phyloP scores from a whole-genome alignment of 1,140 invertebrate species.

The Musca domestica region DNA sequence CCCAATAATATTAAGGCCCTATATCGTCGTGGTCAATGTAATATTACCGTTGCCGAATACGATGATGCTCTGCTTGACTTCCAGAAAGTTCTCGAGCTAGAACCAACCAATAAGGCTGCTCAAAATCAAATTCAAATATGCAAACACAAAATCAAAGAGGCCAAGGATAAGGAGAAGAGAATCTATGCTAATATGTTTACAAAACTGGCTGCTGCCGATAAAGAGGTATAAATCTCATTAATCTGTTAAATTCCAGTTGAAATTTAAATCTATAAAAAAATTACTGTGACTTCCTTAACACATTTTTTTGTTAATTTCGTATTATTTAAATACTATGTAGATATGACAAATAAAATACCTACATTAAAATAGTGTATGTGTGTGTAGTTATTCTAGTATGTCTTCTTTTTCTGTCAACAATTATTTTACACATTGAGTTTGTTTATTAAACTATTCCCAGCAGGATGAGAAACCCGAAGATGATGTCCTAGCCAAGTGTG shows the following conservation, averaged over 20 bases:
- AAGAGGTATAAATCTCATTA: conserved; percentile 64
- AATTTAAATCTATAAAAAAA: no score
- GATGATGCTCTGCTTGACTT: conserved; percentile 80
- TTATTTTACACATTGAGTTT: neutral
- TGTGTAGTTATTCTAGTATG: no score
- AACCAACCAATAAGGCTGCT: conserved; percentile 72
- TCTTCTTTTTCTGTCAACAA: no score
- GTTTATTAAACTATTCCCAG: neutral
- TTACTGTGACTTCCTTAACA: no score
- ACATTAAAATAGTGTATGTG: neutral
- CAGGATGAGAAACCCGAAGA: conserved; percentile 51
- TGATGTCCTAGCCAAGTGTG: conserved; percentile 66
- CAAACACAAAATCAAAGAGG: conserved; percentile 71
- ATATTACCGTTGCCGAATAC: conserved; percentile 73
- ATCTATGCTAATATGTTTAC: conserved; percentile 95
- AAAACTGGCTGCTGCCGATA: conserved; percentile 78
- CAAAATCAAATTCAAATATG: conserved; percentile 73
- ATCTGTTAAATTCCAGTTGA: no score
- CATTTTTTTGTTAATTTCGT: neutral
- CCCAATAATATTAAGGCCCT: conserved; percentile 83
- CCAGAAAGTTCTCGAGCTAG: conserved; percentile 62
- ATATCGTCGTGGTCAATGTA: conserved; percentile 84
- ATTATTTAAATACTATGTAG: neutral
- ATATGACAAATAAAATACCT: neutral
- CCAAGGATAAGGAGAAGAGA: conserved; percentile 80